phyloP scores from a whole-genome alignment of 2,113 vertebrate species.

The Etia nguti region DNA sequence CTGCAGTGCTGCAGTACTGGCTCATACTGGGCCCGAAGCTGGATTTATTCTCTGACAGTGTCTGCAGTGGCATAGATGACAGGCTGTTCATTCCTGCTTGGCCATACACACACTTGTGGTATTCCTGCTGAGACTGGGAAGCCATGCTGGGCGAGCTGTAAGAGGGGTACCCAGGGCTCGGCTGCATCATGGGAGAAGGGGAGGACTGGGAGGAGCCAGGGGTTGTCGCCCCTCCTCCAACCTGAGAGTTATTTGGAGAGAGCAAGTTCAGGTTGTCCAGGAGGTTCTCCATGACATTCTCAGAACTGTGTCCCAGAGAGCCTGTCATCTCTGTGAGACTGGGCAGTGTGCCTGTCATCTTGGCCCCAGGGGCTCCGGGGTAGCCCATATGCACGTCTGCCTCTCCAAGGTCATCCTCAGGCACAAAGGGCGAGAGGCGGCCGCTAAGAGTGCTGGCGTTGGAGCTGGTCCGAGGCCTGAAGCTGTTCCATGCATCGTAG shows the following conservation, averaged over 20 bases:
- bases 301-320: conserved; percentile 78
- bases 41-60: conserved; percentile 83
- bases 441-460: conserved; percentile 95
- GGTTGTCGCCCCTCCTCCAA: conserved; percentile 65
- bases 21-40: conserved; percentile 75
- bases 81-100: conserved; percentile 83
- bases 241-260: conserved; percentile 84
- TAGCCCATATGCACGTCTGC: conserved; percentile 89
- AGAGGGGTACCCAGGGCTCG: conserved; percentile 82
- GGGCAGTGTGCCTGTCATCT: conserved; percentile 92
- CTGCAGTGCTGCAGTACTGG: conserved; percentile 84
- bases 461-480: conserved; percentile 92
- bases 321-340: conserved; percentile 94
- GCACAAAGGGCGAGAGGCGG: conserved; percentile 92
- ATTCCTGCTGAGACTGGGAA: conserved; percentile 83
- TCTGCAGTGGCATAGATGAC: conserved; percentile 85
- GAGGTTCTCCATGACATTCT: conserved; percentile 96
- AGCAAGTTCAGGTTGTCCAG: conserved; percentile 96
- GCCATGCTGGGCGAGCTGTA: conserved; percentile 86
- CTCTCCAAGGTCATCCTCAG: conserved; percentile 90
- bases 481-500: conserved; percentile 92
- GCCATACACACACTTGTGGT: conserved; percentile 87
- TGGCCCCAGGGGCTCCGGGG: conserved; percentile 79
- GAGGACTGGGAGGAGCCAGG: conserved; percentile 88
- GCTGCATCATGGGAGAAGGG: conserved; percentile 88